A percentile compares a stretch with the other conserved stretches of the same genome.
These are phyloP conservation scores for Venturia canescens DNA, from an alignment of 1,140 invertebrate genomes.

Conservation along the genomic window DNA sequence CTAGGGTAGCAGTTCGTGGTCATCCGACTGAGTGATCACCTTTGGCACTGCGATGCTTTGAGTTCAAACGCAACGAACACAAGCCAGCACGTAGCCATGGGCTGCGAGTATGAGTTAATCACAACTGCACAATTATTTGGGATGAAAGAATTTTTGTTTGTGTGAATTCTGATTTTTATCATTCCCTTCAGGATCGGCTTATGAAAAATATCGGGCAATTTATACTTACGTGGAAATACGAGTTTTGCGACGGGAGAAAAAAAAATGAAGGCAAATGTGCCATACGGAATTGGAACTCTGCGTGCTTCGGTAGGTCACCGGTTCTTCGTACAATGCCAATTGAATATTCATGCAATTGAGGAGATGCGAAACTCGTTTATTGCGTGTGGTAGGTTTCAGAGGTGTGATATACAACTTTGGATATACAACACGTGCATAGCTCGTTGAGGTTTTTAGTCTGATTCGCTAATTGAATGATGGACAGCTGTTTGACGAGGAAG, in stretches of 20 bases:
- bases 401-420: neutral
- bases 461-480: conserved; percentile 4
- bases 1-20: neutral
- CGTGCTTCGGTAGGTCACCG: neutral
- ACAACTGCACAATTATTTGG: neutral
- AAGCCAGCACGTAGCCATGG: neutral
- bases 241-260: conserved; percentile 49
- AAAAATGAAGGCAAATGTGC: conserved; percentile 11
- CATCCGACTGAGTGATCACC: neutral
- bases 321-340: neutral
- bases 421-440: neutral
- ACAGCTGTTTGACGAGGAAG: neutral
- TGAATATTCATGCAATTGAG: conserved; percentile 30
- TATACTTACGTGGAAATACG: conserved; percentile 54
- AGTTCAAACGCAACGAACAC: neutral
- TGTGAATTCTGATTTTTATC: neutral
- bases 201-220: conserved; percentile 41
- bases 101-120: neutral
- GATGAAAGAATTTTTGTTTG: neutral
- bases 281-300: conserved; percentile 28
- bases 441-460: neutral
- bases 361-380: conserved; percentile 26
- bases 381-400: neutral
- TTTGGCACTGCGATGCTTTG: neutral
- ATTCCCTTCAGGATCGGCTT: neutral